phyloP scores from a whole-genome alignment of 1,140 invertebrate genomes.

The Papilio glaucus region DNA sequence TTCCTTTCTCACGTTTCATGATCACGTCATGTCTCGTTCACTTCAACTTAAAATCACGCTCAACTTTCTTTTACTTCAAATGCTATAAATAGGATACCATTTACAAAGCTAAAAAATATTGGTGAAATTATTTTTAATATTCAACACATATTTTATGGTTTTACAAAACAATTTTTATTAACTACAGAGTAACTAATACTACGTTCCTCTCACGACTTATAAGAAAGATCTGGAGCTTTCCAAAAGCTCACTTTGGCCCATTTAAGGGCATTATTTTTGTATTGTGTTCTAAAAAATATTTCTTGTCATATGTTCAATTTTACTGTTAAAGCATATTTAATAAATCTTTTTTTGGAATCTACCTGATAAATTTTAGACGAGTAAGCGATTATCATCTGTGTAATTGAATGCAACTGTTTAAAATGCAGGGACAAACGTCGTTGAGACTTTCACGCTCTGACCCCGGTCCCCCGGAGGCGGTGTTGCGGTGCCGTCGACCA shows the following conservation, averaged over 20 bases:
- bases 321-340: too few relatives aligned
- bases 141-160: too few relatives aligned
- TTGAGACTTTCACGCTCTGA: conserved; percentile 31
- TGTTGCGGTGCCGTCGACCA: conserved; percentile 49
- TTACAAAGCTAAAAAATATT: background rate
- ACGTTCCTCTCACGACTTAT: too few relatives aligned
- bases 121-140: too few relatives aligned
- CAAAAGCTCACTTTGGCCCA: too few relatives aligned
- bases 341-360: background rate
- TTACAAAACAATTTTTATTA: too few relatives aligned
- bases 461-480: conserved; percentile 11
- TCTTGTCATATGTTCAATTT: too few relatives aligned
- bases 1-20: conserved; percentile 33
- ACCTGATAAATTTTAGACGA: background rate
- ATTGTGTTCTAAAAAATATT: too few relatives aligned
- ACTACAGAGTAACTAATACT: too few relatives aligned
- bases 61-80: background rate
- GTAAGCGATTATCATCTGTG: background rate
- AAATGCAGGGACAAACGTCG: background rate
- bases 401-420: background rate
- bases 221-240: too few relatives aligned
- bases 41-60: background rate
- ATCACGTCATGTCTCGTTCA: conserved; percentile 10
- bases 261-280: too few relatives aligned
- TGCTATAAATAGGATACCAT: background rate